A percentile compares a stretch with the other conserved stretches of the same genome.
Evolutionary conservation across 2,797 vertebrate genomes (phyloP).

Genomic region (Natrix natrix): DNA sequence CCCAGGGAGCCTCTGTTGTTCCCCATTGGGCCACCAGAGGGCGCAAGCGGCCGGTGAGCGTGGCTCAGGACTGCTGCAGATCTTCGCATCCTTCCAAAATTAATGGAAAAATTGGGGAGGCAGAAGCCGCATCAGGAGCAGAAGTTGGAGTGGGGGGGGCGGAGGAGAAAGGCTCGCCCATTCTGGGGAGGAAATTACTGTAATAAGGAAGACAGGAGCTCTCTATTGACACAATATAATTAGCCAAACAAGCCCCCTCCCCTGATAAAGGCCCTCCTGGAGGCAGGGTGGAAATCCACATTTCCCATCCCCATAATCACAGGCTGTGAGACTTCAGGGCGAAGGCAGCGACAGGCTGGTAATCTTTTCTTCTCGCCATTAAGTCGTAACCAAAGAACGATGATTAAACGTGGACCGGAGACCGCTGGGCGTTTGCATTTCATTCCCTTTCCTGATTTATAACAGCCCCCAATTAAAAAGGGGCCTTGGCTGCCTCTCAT

Average conservation of each 20-base stretch:
- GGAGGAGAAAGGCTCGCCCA: background rate
- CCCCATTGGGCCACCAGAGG: background rate
- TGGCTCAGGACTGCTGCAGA: background rate
- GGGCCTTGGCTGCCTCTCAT: background rate
- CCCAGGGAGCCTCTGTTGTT: background rate
- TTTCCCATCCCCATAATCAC: too few relatives aligned
- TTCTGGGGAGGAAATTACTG: background rate
- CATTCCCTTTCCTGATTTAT: background rate
- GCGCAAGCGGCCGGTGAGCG: fast-evolving
- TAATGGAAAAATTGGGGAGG: background rate
- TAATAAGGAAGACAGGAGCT: background rate
- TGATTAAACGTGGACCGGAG: background rate
- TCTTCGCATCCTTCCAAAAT: background rate
- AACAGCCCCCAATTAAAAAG: background rate
- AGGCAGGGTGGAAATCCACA: background rate
- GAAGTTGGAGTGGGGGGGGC: too few relatives aligned
- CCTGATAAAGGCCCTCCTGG: background rate
- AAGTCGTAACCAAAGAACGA: background rate
- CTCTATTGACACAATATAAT: conserved; percentile 1
- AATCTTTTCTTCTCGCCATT: background rate
- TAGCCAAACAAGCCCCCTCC: background rate
- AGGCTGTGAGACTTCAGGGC: too few relatives aligned
- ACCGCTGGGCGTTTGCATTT: background rate
- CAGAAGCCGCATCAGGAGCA: background rate
- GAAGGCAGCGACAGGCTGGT: background rate